Evolutionary conservation across 2,797 vertebrate genomes (phyloP), one percentile per base, ranked within the genome.

Genomic region (Sebastes matsubarae): DNA sequence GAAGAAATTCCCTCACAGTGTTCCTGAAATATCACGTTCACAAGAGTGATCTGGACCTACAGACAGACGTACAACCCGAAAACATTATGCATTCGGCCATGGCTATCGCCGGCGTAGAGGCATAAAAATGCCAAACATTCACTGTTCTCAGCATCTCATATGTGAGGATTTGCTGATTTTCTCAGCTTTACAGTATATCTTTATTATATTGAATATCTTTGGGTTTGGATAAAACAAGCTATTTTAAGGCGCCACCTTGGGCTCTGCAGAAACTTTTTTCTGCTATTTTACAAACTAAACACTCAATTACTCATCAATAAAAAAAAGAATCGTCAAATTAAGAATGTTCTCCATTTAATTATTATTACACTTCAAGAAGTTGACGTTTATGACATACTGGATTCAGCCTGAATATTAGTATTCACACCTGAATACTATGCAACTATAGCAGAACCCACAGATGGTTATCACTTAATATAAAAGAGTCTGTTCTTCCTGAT

Each of bases 61-160:
- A 1, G 38, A 42, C 38, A 14, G 38, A 16, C 14, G 14, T 6
- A 42, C 38, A 42, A 16, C 38, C 14, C 38, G 38, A 42, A 42
- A 42, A 16, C 38, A 42, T 42, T 16, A 42, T 42, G 38, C 12
- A 38, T 38, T 13, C 36, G 1, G 38, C 38, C 38, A 42, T 42
- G 38, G 38, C 38, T 6, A 42, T 42, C 13, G 2, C 38, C 5
- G 38, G 38, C 13, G 0, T 42, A 0, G 38, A 42, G 38, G 38
- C 38, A 16, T 42, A 42, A 6, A 42, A 42, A 30, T 8, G 22
- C 10, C 13, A 6, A 24, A 24, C 13, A n/a, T 8, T 25, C 14
- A 7, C 8, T n/a, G 8, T 42, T 55, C 57, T 36, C 5, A 29
- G 10, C 30, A 18, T 42, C 30, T 73, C 5, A n/a, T 4, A 13